A percentile compares a stretch with the other conserved stretches of the same genome.
Conservation (phyloP, 2,113 vertebrate species). For the Ceyx cyanopectus region DNA sequence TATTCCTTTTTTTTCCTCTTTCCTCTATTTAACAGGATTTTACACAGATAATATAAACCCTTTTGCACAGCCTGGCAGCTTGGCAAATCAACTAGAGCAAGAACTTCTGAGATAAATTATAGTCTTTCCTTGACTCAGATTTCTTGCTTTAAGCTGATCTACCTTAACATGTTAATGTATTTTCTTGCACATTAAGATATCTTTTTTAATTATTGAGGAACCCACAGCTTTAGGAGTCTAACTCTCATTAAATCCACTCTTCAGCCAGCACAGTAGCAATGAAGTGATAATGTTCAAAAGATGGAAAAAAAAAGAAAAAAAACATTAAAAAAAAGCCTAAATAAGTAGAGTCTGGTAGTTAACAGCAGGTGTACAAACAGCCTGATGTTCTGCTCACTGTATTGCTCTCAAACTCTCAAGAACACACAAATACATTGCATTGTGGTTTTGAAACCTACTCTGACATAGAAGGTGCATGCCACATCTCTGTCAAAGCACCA, state of each 20-base stretch:
- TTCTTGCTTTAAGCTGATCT: slow-evolving; percentile 34
- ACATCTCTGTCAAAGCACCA: neutral
- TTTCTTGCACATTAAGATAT: neutral
- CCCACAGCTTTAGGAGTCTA: neutral
- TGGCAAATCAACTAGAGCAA: neutral
- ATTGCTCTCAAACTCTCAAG: neutral
- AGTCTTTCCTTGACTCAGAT: neutral
- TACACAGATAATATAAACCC: neutral
- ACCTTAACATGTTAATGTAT: neutral
- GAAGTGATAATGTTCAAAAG: neutral
- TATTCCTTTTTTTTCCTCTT: neutral
- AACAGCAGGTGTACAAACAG: neutral
- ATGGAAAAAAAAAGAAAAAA: neutral
- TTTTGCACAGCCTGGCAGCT: neutral
- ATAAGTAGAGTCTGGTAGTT: neutral
- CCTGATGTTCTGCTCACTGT: neutral
- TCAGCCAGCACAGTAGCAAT: neutral
- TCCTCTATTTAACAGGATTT: neutral
- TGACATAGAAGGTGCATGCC: neutral
- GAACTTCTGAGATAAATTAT: neutral
- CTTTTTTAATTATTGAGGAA: neutral
- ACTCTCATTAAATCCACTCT: neutral
- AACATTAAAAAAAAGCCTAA: neutral
- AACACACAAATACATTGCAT: neutral
- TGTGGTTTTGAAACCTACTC: neutral